A percentile compares a stretch with the other conserved stretches of the same genome.
Evolutionary conservation across 2,888 invertebrate species (phyloP).

Genomic region (Idaea aversata): DNA sequence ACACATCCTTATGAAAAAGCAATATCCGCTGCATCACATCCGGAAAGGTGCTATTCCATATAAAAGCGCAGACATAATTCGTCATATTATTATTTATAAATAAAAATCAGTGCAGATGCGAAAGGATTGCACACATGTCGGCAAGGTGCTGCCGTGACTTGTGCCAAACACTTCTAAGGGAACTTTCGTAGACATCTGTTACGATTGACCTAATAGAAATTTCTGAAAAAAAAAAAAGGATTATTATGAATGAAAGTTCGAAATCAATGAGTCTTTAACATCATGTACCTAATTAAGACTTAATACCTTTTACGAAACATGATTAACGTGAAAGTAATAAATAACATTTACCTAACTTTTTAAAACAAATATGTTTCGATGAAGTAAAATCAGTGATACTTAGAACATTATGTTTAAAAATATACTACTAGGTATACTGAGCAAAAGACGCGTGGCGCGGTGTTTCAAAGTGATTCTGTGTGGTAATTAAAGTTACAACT

Average conservation of each 20-base stretch:
- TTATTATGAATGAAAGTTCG: background rate
- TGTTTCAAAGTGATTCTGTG: slow-evolving; percentile 67
- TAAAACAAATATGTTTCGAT: slow-evolving; percentile 16
- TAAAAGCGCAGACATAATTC: slow-evolving; percentile 73
- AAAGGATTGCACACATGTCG: slow-evolving; percentile 77
- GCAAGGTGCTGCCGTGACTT: slow-evolving; percentile 74
- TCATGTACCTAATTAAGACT: too few species aligned
- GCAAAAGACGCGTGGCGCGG: slow-evolving; percentile 59
- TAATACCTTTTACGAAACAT: too few species aligned
- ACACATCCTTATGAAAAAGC: slow-evolving; percentile 44
- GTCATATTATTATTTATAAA: slow-evolving; percentile 76
- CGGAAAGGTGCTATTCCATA: slow-evolving; percentile 74
- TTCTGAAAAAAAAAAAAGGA: slow-evolving; percentile 1
- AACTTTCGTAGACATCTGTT: slow-evolving; percentile 2
- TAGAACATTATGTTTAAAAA: background rate
- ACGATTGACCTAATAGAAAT: slow-evolving; percentile 16
- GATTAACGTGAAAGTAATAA: too few species aligned
- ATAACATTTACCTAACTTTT: too few species aligned
- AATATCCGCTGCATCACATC: slow-evolving; percentile 72
- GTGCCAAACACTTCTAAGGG: slow-evolving; percentile 61
- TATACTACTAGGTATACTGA: background rate
- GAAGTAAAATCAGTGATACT: slow-evolving; percentile 18
- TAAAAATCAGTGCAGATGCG: slow-evolving; percentile 79
- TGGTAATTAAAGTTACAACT: slow-evolving; percentile 77
- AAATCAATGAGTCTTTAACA: too few species aligned